Conservation (phyloP, 2,888 invertebrate genomes). For the Marronus borbonicus region DNA sequence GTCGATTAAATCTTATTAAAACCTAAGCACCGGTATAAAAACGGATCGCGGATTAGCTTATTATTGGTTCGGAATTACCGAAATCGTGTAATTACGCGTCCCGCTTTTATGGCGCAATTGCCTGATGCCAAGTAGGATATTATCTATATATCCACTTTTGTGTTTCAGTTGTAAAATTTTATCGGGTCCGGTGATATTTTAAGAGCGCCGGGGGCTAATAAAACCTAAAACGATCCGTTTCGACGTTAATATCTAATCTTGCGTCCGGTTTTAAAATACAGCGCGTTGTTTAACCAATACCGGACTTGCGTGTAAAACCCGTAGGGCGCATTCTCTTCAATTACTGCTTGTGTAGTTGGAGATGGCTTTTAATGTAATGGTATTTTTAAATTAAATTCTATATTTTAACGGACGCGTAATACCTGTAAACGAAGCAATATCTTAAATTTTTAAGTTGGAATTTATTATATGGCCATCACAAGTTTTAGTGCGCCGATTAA, state of each 20-base stretch:
- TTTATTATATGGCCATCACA: no score
- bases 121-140: constrained; percentile 34
- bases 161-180: constrained; percentile 24
- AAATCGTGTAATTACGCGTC: constrained; percentile 15
- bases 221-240: constrained; percentile 12
- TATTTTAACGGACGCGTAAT: no score
- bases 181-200: constrained; percentile 16
- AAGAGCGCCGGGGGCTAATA: constrained; percentile 5
- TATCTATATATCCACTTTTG: constrained; percentile 25
- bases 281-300: not conserved
- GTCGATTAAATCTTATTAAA: not conserved
- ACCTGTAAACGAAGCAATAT: not conserved
- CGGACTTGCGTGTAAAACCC: no score
- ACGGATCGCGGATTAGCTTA: not conserved
- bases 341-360: no score
- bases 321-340: no score
- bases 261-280: not conserved
- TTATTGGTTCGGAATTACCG: constrained; percentile 17
- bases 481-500: no score
- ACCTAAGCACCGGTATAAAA: not conserved
- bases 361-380: not conserved
- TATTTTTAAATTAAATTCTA: not conserved
- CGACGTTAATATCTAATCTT: not conserved
- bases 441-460: not conserved
- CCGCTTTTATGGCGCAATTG: constrained; percentile 20